Conservation (phyloP, 1,140 invertebrate genomes). For the Pristionchus pacificus region DNA sequence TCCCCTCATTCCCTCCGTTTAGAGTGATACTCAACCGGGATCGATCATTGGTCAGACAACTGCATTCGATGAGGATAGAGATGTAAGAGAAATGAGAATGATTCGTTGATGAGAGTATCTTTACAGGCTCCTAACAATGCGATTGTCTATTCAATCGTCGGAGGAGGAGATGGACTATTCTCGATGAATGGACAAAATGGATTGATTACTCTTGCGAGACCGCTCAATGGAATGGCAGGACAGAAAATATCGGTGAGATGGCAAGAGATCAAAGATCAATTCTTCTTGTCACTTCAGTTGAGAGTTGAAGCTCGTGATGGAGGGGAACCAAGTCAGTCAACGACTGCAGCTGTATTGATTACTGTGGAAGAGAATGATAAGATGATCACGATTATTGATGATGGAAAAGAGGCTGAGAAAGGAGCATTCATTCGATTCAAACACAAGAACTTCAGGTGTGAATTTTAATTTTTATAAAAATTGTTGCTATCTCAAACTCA, state of each 20-base stretch:
- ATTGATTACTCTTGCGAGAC: slow-evolving; percentile 39
- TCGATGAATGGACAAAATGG: slow-evolving; percentile 45
- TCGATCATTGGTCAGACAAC: slow-evolving; percentile 54
- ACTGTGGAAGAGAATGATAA: slow-evolving; percentile 28
- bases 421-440: slow-evolving; percentile 45
- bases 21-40: slow-evolving; percentile 43
- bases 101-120: slow-evolving; percentile 5
- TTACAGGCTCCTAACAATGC: slow-evolving; percentile 49
- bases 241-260: slow-evolving; percentile 38
- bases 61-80: slow-evolving; percentile 51
- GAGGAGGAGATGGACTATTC: slow-evolving; percentile 43
- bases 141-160: slow-evolving; percentile 41
- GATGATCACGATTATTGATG: neutral
- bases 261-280: neutral
- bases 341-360: slow-evolving; percentile 44
- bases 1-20: slow-evolving; percentile 16
- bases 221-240: slow-evolving; percentile 37
- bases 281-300: slow-evolving; percentile 35
- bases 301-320: slow-evolving; percentile 47
- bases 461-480: neutral
- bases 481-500: no score
- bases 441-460: slow-evolving; percentile 46
- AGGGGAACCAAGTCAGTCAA: slow-evolving; percentile 41
- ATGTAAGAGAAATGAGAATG: slow-evolving; percentile 29
- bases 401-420: neutral